These are phyloP conservation scores for Chromoteleia sp. DNA, from an alignment of 2,888 invertebrate species.

Conservation along the genomic window DNA sequence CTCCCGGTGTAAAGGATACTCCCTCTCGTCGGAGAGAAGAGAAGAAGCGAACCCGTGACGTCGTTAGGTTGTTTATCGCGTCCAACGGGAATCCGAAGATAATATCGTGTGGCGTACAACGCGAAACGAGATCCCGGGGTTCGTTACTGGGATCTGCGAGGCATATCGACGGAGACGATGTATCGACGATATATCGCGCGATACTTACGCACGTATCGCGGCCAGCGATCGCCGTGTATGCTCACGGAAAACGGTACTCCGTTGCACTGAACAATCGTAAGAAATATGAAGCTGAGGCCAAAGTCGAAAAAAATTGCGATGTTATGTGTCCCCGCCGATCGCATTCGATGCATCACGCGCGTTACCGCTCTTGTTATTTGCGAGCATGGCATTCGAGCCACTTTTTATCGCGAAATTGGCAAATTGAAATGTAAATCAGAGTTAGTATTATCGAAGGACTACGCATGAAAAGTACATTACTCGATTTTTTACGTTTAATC, in stretches of 20 bases:
- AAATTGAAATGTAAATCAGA: conserved; percentile 52
- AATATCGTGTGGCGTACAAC: conserved; percentile 72
- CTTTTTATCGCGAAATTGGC: conserved; percentile 14
- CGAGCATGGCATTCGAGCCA: conserved; percentile 12
- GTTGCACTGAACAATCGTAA: conserved; percentile 60
- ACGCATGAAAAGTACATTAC: too few relatives aligned
- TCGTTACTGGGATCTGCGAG: conserved; percentile 67
- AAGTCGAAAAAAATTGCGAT: conserved; percentile 20
- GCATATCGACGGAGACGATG: conserved; percentile 63
- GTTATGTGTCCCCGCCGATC: conserved; percentile 28
- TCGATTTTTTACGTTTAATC: too few relatives aligned
- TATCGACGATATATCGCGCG: conserved; percentile 65
- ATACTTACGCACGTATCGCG: conserved; percentile 68
- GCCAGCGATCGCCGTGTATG: conserved; percentile 55
- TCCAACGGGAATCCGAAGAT: conserved; percentile 79
- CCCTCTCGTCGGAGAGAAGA: conserved; percentile 68
- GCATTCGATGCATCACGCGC: conserved; percentile 43
- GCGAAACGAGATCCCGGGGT: conserved; percentile 70
- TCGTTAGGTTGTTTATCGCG: conserved; percentile 80
- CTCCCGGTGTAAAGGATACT: conserved; percentile 75
- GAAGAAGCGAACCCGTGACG: conserved; percentile 78
- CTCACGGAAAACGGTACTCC: conserved; percentile 53
- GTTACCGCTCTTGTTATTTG: conserved; percentile 24
- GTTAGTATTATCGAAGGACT: not conserved
- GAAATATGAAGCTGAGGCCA: conserved; percentile 65